Evolutionary conservation across 2,888 invertebrate genomes (phyloP).

Genomic region (Eupsilia transversa): DNA sequence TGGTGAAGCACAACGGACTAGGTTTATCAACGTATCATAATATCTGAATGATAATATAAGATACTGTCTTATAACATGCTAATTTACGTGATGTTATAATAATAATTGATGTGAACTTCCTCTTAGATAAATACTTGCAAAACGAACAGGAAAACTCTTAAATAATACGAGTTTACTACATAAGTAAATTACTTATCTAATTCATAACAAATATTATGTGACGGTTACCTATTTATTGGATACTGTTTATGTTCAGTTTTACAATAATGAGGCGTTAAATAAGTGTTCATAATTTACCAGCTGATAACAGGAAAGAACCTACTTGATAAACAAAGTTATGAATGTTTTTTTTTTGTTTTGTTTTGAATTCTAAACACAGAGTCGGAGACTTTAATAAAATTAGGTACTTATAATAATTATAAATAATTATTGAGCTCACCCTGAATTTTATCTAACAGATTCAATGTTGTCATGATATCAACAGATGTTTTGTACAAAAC

Average conservation of each 20-base stretch:
- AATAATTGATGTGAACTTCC: constrained; percentile 11
- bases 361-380: not conserved
- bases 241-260: constrained; percentile 8
- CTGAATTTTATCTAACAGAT: not conserved
- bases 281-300: not conserved
- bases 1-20: not conserved
- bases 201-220: not conserved
- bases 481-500: not conserved
- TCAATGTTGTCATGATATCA: not conserved
- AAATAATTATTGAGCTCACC: not conserved
- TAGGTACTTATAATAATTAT: not conserved
- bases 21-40: not conserved
- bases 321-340: not conserved
- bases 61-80: not conserved
- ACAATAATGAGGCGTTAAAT: not conserved
- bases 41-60: not conserved
- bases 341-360: not conserved
- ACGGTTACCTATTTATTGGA: not conserved
- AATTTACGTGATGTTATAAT: not conserved
- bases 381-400: not conserved
- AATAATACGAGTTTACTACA: not conserved
- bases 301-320: constrained; percentile 26
- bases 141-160: constrained; percentile 32
- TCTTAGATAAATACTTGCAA: constrained; percentile 3
- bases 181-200: not conserved